phyloP scores from a whole-genome alignment of 53 echinoderm and acorn worm species.

The Crossaster papposus region DNA sequence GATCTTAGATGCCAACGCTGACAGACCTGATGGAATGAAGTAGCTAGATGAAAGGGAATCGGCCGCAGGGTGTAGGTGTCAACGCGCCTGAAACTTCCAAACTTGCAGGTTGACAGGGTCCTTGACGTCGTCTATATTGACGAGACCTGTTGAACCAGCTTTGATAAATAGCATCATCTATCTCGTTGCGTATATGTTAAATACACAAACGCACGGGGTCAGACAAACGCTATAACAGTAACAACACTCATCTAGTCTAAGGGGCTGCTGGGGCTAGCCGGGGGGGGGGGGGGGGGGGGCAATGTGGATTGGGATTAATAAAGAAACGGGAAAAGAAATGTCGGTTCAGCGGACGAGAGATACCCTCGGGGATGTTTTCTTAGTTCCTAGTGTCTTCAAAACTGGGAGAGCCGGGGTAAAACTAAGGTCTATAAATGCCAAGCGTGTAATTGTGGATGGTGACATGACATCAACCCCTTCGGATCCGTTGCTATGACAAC shows the following conservation, averaged over 20 bases:
- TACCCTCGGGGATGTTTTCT: too few relatives aligned
- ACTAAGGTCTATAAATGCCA: neutral
- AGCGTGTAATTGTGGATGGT: neutral
- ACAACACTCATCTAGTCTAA: too few relatives aligned
- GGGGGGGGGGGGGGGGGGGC: neutral
- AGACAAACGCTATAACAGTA: neutral
- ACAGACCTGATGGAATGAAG: neutral
- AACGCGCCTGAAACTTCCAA: neutral
- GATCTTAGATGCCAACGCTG: neutral
- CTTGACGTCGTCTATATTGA: neutral
- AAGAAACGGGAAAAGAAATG: neutral
- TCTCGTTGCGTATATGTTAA: neutral
- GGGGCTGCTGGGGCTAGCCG: neutral
- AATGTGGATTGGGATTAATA: neutral
- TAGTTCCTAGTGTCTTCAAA: too few relatives aligned
- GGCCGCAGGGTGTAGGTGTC: neutral
- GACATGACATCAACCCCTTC: neutral
- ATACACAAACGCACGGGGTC: neutral
- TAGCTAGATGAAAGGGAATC: neutral
- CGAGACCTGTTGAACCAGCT: neutral
- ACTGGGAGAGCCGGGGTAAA: too few relatives aligned
- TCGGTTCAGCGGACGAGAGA: neutral
- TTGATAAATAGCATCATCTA: slow-evolving; percentile 25
- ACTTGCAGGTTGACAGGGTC: neutral
- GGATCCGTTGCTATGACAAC: neutral